Conservation (phyloP, 2,113 vertebrate species). For the Myiagra hebetior region DNA sequence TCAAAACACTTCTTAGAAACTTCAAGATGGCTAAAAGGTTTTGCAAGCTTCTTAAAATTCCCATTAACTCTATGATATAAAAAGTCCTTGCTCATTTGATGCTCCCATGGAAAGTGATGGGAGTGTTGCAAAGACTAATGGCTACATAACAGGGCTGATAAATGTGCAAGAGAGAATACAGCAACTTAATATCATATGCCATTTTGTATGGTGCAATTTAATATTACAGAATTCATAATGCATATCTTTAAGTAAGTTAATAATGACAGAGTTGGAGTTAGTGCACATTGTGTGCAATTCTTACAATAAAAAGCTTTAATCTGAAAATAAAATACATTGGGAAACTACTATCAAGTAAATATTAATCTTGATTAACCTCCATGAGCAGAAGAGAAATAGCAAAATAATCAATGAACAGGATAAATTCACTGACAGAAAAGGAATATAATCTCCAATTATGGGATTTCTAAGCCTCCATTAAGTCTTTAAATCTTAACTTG, state of each 20-base stretch:
- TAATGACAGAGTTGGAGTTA: background rate
- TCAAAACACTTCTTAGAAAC: background rate
- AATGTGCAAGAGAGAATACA: background rate
- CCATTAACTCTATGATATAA: background rate
- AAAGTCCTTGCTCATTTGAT: background rate
- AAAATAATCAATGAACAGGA: constrained; percentile 28
- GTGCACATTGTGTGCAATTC: background rate
- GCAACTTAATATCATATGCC: background rate
- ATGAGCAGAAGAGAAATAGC: background rate
- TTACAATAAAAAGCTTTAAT: background rate
- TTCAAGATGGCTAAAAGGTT: background rate
- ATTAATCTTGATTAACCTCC: background rate
- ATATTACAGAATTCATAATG: background rate
- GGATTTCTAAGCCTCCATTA: background rate
- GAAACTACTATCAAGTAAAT: background rate
- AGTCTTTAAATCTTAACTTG: constrained; percentile 23
- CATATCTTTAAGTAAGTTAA: background rate
- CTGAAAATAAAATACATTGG: constrained; percentile 12
- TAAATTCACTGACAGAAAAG: background rate
- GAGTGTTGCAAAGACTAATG: background rate
- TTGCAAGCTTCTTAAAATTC: background rate
- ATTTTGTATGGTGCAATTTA: background rate
- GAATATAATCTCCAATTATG: constrained; percentile 7
- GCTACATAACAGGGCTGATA: background rate
- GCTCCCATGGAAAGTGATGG: background rate